Percentiles rank a stretch among this genome's conserved stretches.
Conservation (phyloP, 1,140 invertebrate species). For the Agraylea sexmaculata region DNA sequence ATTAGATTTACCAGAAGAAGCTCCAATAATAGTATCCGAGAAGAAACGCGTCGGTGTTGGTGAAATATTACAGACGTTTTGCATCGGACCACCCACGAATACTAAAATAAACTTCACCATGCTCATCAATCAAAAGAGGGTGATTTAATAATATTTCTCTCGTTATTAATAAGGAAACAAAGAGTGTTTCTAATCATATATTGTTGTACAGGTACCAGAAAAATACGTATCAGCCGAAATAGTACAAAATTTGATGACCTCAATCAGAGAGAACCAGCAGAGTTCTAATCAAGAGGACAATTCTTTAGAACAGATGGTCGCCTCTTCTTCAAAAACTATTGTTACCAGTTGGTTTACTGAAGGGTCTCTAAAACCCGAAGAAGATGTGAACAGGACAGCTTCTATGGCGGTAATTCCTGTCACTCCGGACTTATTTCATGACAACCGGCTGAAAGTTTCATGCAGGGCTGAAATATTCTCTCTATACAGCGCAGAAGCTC, state of each 20-base stretch:
- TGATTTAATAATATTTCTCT: slow-evolving; percentile 25
- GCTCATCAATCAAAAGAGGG: slow-evolving; percentile 55
- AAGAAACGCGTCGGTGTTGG: slow-evolving; percentile 50
- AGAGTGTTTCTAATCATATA: neutral
- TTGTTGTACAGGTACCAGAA: neutral
- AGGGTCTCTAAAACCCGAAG: slow-evolving; percentile 1
- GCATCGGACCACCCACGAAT: slow-evolving; percentile 49
- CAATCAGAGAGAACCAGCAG: neutral
- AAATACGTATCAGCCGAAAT: neutral
- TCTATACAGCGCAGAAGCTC: slow-evolving; percentile 10
- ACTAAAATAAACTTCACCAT: slow-evolving; percentile 60
- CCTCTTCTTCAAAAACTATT: too few species aligned
- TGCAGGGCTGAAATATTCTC: slow-evolving; percentile 11
- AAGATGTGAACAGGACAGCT: slow-evolving; percentile 7
- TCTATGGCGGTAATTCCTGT: slow-evolving; percentile 7
- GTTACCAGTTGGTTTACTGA: neutral
- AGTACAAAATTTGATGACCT: neutral
- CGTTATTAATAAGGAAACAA: neutral
- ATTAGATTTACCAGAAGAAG: slow-evolving; percentile 48
- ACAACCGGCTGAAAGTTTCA: slow-evolving; percentile 6
- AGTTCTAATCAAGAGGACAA: too few species aligned
- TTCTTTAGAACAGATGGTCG: too few species aligned
- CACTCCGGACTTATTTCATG: slow-evolving; percentile 8
- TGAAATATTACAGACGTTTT: slow-evolving; percentile 51
- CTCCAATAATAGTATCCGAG: slow-evolving; percentile 45